phyloP scores from a whole-genome alignment of 2,797 vertebrate genomes.

The Siniperca obscura region DNA sequence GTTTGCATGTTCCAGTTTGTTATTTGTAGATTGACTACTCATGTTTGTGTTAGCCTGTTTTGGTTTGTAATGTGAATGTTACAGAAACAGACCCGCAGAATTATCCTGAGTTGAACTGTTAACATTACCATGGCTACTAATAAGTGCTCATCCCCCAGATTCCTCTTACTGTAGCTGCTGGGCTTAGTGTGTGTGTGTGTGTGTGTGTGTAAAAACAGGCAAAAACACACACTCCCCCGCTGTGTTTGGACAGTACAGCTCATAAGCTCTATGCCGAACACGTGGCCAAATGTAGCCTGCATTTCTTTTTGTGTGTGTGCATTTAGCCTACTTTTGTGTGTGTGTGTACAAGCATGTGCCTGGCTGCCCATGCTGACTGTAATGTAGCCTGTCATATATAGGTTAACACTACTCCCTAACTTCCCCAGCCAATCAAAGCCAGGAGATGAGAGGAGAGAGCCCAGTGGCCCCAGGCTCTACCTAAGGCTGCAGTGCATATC shows the following conservation, averaged over 20 bases:
- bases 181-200: not conserved
- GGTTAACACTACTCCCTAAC: constrained; percentile 88
- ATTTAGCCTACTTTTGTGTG: constrained; percentile 37
- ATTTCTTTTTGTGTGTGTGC: constrained; percentile 57
- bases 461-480: constrained; percentile 63
- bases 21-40: not conserved
- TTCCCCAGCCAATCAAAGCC: constrained; percentile 85
- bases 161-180: constrained; percentile 40
- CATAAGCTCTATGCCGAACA: constrained; percentile 61
- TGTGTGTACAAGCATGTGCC: constrained; percentile 61
- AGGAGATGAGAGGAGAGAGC: constrained; percentile 62
- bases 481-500: constrained; percentile 81
- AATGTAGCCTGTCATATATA: constrained; percentile 92
- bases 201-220: constrained; percentile 6
- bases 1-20: not conserved
- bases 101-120: constrained; percentile 40
- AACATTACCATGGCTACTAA: constrained; percentile 22
- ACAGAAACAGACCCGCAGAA: constrained; percentile 14
- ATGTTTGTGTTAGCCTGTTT: not conserved
- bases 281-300: constrained; percentile 68
- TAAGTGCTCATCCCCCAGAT: constrained; percentile 46
- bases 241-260: constrained; percentile 71
- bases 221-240: constrained; percentile 44
- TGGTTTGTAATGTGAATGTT: not conserved
- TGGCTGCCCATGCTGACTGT: constrained; percentile 86